phyloP scores from a whole-genome alignment of 2,888 invertebrate genomes.

The Zeuzera pyrina region DNA sequence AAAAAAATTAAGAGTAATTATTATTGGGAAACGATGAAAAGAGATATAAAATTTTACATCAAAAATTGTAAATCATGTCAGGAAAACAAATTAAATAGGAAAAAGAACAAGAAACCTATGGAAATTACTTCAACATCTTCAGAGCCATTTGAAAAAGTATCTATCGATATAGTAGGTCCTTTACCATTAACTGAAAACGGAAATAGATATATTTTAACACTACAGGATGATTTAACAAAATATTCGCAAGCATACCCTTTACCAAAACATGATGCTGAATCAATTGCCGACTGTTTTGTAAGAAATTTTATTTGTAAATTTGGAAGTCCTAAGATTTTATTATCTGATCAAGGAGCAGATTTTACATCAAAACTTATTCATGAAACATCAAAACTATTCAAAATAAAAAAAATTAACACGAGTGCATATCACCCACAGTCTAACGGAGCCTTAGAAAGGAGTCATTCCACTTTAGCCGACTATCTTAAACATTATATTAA shows the following conservation, averaged over 20 bases:
- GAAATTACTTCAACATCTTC: conserved; percentile 21
- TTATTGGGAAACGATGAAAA: conserved; percentile 24
- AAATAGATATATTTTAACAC: conserved; percentile 11
- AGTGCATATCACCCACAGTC: conserved; percentile 29
- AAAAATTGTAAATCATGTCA: conserved; percentile 1
- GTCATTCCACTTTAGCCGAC: conserved; percentile 25
- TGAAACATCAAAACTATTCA: conserved; percentile 25
- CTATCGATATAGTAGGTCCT: conserved; percentile 23
- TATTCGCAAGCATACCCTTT: conserved; percentile 16
- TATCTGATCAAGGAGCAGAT: conserved; percentile 28
- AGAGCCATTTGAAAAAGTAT: conserved; percentile 20
- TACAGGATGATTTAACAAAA: conserved; percentile 17
- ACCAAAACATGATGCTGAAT: conserved; percentile 21
- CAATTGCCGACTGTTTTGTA: conserved; percentile 19
- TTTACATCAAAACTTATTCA: conserved; percentile 30
- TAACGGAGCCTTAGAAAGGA: conserved; percentile 27
- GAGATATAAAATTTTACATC: conserved; percentile 17
- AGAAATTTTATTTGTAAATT: conserved; percentile 23
- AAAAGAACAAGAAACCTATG: conserved; percentile 20
- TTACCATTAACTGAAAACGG: conserved; percentile 17
- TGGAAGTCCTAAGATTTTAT: conserved; percentile 27
- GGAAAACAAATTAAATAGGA: conserved; percentile 1
- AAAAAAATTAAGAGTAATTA: conserved; percentile 14
- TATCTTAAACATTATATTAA: conserved; percentile 32
- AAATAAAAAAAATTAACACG: conserved; percentile 23